Conservation (phyloP, 2,888 invertebrate genomes). For the Arge pagana region DNA sequence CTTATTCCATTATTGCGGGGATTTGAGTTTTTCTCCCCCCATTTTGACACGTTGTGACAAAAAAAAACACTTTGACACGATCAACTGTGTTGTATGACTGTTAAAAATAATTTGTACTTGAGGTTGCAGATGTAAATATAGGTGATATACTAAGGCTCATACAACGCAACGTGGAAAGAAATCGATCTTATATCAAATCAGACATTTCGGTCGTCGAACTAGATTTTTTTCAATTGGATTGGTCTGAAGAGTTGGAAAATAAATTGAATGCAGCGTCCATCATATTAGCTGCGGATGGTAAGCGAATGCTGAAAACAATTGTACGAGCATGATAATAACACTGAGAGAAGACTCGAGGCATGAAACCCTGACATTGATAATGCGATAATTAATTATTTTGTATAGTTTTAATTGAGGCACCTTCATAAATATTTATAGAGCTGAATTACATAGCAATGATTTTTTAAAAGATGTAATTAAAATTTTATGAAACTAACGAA, state of each 20-base stretch:
- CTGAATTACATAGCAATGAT: no score
- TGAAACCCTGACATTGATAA: no score
- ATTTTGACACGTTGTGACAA: no score
- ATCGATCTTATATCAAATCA: conserved; percentile 65
- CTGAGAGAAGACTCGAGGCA: no score
- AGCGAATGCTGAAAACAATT: conserved; percentile 36
- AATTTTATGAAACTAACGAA: no score
- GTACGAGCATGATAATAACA: not conserved
- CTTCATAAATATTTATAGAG: no score
- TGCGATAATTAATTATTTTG: conserved; percentile 1
- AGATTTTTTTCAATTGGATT: conserved; percentile 69
- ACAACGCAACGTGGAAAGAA: conserved; percentile 70
- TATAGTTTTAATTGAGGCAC: no score
- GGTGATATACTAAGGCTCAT: conserved; percentile 78
- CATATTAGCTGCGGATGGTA: conserved; percentile 84
- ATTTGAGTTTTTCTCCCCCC: no score
- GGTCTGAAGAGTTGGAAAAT: conserved; percentile 62
- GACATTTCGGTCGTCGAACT: conserved; percentile 68
- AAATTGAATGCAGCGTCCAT: conserved; percentile 67
- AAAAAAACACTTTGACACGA: no score
- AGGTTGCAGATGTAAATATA: conserved; percentile 71
- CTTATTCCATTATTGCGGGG: no score
- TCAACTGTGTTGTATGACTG: not conserved
- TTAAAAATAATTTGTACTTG: conserved; percentile 12
- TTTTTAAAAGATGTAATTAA: no score